Evolutionary conservation across 2,797 vertebrate species (phyloP).

Genomic region (Eospalax fontanierii): DNA sequence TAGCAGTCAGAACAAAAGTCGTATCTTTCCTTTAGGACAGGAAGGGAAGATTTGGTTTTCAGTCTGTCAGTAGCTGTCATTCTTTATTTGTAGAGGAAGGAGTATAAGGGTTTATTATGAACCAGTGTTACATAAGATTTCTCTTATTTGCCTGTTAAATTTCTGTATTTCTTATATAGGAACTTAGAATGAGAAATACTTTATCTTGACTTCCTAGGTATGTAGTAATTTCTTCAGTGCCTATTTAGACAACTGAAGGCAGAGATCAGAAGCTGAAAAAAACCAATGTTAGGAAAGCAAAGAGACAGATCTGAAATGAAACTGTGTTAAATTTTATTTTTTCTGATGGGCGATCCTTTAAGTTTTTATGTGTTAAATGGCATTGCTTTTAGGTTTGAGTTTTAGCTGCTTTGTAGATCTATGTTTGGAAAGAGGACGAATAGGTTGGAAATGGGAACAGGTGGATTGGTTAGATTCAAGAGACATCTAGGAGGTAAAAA

Average conservation of each 20-base stretch:
- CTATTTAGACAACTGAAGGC: background rate
- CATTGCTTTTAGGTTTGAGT: conserved; percentile 16
- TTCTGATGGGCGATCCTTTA: conserved; percentile 30
- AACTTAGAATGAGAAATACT: conserved; percentile 44
- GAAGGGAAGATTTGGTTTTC: conserved; percentile 38
- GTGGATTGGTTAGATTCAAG: background rate
- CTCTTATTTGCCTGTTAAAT: conserved; percentile 22
- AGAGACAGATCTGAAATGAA: conserved; percentile 54
- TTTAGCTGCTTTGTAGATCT: background rate
- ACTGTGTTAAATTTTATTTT: conserved; percentile 31
- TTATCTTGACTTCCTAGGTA: conserved; percentile 17
- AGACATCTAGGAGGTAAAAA: conserved; percentile 16
- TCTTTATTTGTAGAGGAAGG: background rate
- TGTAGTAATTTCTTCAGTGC: conserved; percentile 14
- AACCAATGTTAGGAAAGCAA: conserved; percentile 42
- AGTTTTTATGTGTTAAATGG: conserved; percentile 65
- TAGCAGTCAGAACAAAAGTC: conserved; percentile 37
- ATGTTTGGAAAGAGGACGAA: conserved; percentile 45
- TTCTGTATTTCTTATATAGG: background rate
- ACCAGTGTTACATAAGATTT: conserved; percentile 10
- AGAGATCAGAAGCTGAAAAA: conserved; percentile 51
- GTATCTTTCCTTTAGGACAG: background rate
- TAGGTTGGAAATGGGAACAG: conserved; percentile 9
- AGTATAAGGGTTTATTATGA: conserved; percentile 52
- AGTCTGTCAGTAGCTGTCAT: background rate